Evolutionary conservation across 2,113 vertebrate genomes (phyloP), one percentile per base, ranked within the genome.

Genomic region (Plectropomus leopardus): DNA sequence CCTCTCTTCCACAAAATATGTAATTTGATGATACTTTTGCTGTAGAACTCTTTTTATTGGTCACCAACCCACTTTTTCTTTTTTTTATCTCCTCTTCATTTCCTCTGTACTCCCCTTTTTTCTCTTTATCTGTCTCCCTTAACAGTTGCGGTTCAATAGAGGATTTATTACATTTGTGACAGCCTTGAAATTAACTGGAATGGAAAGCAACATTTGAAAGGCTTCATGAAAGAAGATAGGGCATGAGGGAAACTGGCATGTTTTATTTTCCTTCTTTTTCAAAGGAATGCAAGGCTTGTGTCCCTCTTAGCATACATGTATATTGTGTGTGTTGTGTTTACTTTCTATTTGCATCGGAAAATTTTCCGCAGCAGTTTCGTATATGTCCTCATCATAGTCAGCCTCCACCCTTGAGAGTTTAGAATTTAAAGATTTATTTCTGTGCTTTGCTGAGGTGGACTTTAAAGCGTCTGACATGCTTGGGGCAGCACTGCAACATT

Each of bases 121-220:
- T 61, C 58, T 53, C 50, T 48, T 53, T 51, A 30, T 69, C 48
- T 4, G 16, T 70, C 55, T 81, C 60, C 57, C 17, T 30, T 21
- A 61, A 60, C 54, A 45, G 40, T 68, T 82, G 70, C 48, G 57
- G 60, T 66, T 77, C 82, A 70, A 14, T 30, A 36, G 61, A 71
- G 66, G 67, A 73, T 85, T 86, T 88, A 71, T 81, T 82, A 66
- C 51, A 47, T 32, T 48, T 60, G 30, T 82, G 83, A 84, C 83
- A 76, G 73, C 53, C 63, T 78, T 71, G 78, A 79, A 83, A 89
- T 77, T 55, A 67, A 58, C 58, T 83, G 48, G 68, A 84, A 85
- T 81, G 65, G 69, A 85, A 88, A 80, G 69, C 64, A 69, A 76
- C 65, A 82, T 86, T 87, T 83, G 63, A 88, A 78, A 76, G 71